Evolutionary conservation across 2,797 vertebrate species (phyloP).

Genomic region (Cirrhinus molitorella): DNA sequence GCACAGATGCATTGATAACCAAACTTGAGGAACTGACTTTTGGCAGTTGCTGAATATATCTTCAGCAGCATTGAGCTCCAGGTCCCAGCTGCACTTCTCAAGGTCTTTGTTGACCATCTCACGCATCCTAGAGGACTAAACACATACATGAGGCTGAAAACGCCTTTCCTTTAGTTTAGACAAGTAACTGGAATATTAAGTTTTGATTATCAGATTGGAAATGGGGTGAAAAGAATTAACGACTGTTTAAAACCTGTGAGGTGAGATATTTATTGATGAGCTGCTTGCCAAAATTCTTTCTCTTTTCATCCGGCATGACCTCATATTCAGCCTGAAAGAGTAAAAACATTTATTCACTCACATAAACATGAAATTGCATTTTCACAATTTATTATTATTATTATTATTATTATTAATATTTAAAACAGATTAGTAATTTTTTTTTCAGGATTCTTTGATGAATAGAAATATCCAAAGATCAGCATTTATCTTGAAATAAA

Average conservation of each 20-base stretch:
- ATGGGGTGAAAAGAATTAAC: neutral
- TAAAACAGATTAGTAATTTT: too few relatives aligned
- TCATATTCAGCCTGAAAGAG: constrained; percentile 78
- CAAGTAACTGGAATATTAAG: too few relatives aligned
- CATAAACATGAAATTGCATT: neutral
- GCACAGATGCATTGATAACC: neutral
- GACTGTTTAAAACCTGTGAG: constrained; percentile 69
- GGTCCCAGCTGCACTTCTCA: constrained; percentile 66
- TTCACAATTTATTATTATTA: too few relatives aligned
- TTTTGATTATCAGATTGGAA: neutral
- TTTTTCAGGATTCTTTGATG: too few relatives aligned
- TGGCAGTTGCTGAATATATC: constrained; percentile 80
- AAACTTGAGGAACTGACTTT: constrained; percentile 71
- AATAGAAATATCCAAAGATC: too few relatives aligned
- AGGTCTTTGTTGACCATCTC: constrained; percentile 64
- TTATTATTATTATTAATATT: too few relatives aligned
- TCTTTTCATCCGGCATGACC: constrained; percentile 75
- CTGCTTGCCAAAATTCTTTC: constrained; percentile 72
- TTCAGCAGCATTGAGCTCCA: constrained; percentile 71
- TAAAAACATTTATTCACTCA: constrained; percentile 7
- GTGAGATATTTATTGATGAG: constrained; percentile 78
- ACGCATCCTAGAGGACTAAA: constrained; percentile 77
- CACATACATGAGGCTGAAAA: constrained; percentile 58
- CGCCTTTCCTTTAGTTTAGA: too few relatives aligned
- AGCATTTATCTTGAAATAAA: too few relatives aligned